A percentile compares a stretch with the other conserved stretches of the same genome.
These are phyloP conservation scores for Camelus bactrianus DNA, from an alignment of 2,113 vertebrate species.

Conservation along the genomic window DNA sequence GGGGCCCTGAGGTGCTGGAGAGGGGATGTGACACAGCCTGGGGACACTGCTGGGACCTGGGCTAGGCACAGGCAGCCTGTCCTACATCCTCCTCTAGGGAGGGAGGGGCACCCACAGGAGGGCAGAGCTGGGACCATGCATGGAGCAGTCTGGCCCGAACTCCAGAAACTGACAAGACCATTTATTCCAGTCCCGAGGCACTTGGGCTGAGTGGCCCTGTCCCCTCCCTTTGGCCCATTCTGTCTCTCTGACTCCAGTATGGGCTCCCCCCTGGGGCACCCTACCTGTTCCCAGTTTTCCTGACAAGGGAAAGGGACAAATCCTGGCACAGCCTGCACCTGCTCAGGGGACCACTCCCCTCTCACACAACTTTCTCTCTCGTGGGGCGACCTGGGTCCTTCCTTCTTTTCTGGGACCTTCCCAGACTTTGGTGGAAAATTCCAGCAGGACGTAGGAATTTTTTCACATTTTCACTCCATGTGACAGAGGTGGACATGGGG, in stretches of 20 bases:
- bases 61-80: neutral
- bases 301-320: neutral
- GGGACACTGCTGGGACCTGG: neutral
- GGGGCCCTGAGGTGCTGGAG: no score
- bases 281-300: neutral
- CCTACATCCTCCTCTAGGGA: neutral
- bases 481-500: neutral
- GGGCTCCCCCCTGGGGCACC: neutral
- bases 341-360: neutral
- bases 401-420: neutral
- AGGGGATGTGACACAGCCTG: neutral
- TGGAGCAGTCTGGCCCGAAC: neutral
- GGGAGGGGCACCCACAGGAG: no score
- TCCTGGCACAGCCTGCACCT: rapidly evolving
- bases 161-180: rapidly evolving
- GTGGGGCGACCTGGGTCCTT: neutral
- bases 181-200: neutral
- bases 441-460: neutral
- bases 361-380: rapidly evolving
- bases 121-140: neutral
- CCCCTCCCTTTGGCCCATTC: neutral
- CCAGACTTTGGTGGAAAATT: neutral
- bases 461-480: no score
- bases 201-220: rapidly evolving
- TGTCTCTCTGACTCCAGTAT: neutral